Evolutionary conservation across 2,113 vertebrate genomes (phyloP).

Genomic region (Cheilinus undulatus): DNA sequence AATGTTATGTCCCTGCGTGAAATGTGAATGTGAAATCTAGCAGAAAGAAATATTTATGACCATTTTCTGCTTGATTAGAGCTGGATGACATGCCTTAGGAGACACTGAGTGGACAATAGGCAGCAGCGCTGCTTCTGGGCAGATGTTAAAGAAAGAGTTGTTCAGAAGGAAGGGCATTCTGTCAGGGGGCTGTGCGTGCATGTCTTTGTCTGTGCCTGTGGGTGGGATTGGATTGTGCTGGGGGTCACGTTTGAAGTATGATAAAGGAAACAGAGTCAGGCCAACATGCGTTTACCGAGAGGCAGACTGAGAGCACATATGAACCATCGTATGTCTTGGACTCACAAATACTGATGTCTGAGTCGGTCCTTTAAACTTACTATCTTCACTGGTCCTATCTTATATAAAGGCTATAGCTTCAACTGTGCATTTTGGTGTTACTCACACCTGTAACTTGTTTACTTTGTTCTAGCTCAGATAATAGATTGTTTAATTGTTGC

Average conservation of each 20-base stretch:
- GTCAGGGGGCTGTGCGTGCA: slow-evolving; percentile 9
- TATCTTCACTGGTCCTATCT: too few species aligned
- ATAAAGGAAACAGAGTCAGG: slow-evolving; percentile 51
- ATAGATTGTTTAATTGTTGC: too few species aligned
- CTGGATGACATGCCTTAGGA: slow-evolving; percentile 96
- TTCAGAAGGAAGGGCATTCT: slow-evolving; percentile 82
- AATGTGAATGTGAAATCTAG: slow-evolving; percentile 99
- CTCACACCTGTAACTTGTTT: too few species aligned
- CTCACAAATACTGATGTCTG: slow-evolving; percentile 8
- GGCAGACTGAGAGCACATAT: slow-evolving; percentile 25
- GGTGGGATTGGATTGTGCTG: slow-evolving; percentile 9
- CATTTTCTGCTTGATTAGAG: slow-evolving; percentile 99
- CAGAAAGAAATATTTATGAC: slow-evolving; percentile 99
- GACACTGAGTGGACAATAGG: slow-evolving; percentile 93
- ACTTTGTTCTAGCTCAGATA: too few species aligned
- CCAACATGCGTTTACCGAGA: slow-evolving; percentile 44
- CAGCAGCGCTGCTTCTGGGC: slow-evolving; percentile 87
- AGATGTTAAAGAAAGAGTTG: slow-evolving; percentile 92
- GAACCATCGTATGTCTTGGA: slow-evolving; percentile 52
- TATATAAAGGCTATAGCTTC: too few species aligned
- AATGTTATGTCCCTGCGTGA: slow-evolving; percentile 95
- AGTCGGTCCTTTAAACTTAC: too few species aligned
- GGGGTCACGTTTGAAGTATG: slow-evolving; percentile 36
- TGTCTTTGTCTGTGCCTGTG: slow-evolving; percentile 20
- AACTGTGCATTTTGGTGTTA: too few species aligned